phyloP scores from a whole-genome alignment of 2,888 invertebrate species.

The Coelogynopora nodosa region DNA sequence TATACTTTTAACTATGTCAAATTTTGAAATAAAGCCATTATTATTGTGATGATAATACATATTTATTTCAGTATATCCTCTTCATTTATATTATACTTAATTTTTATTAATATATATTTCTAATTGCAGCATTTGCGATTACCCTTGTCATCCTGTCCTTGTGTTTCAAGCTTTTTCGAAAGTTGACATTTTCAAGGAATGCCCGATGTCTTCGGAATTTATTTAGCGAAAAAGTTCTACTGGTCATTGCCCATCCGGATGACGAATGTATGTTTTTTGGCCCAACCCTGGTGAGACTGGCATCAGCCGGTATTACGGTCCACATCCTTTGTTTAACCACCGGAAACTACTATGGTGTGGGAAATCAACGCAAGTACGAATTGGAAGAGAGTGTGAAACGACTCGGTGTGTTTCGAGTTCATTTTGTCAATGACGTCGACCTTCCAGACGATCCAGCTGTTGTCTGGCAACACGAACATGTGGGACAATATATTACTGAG shows the following conservation, averaged over 20 bases:
- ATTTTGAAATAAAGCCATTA: too few species aligned
- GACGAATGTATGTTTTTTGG: slow-evolving; percentile 99
- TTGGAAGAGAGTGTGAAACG: slow-evolving; percentile 75
- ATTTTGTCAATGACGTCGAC: slow-evolving; percentile 28
- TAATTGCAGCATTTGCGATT: background rate
- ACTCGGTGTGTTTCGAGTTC: slow-evolving; percentile 70
- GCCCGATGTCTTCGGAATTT: background rate
- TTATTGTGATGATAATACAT: too few species aligned
- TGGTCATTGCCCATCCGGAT: slow-evolving; percentile 91
- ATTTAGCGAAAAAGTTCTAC: slow-evolving; percentile 64
- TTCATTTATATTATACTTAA: too few species aligned
- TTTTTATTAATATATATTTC: too few species aligned
- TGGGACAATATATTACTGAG: slow-evolving; percentile 68
- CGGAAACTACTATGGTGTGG: slow-evolving; percentile 68
- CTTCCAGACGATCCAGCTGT: slow-evolving; percentile 33
- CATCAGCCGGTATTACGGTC: slow-evolving; percentile 67
- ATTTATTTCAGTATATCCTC: too few species aligned
- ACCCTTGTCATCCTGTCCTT: background rate
- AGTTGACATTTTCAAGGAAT: background rate
- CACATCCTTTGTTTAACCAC: slow-evolving; percentile 49
- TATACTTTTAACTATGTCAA: too few species aligned
- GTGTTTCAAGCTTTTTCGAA: background rate
- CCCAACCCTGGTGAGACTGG: slow-evolving; percentile 65
- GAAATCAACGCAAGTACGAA: slow-evolving; percentile 71
- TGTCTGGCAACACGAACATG: slow-evolving; percentile 59